Conservation (phyloP, 2,113 vertebrate genomes). For the Scopus umbretta region DNA sequence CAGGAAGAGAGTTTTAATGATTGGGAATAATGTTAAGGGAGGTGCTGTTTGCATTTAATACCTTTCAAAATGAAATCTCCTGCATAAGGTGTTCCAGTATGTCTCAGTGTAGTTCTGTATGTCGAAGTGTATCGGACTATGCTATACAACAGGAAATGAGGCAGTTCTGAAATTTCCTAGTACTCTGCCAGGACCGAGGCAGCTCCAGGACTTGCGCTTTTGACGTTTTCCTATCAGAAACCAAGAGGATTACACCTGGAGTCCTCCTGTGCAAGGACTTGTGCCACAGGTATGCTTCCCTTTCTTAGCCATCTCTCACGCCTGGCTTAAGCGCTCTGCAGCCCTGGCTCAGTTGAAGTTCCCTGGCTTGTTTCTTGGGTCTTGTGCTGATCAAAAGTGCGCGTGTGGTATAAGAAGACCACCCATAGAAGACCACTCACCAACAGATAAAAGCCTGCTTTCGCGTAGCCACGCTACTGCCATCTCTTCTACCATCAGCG, state of each 20-base stretch:
- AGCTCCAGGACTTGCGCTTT: background rate
- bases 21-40: background rate
- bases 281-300: background rate
- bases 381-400: background rate
- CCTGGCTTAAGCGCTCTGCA: background rate
- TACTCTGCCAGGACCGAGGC: background rate
- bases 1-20: background rate
- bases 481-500: background rate
- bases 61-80: background rate
- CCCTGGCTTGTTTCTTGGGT: background rate
- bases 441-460: background rate
- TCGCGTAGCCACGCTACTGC: fast-evolving
- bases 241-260: background rate
- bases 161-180: background rate
- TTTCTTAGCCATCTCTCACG: background rate
- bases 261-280: background rate
- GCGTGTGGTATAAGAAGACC: background rate
- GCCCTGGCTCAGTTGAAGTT: background rate
- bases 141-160: background rate
- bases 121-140: background rate
- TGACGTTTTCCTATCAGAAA: background rate
- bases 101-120: background rate
- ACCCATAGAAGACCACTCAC: too few species aligned
- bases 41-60: background rate
- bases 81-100: background rate